These are phyloP conservation scores for Ligdia adustata DNA, from an alignment of 2,888 invertebrate genomes.

Conservation along the genomic window DNA sequence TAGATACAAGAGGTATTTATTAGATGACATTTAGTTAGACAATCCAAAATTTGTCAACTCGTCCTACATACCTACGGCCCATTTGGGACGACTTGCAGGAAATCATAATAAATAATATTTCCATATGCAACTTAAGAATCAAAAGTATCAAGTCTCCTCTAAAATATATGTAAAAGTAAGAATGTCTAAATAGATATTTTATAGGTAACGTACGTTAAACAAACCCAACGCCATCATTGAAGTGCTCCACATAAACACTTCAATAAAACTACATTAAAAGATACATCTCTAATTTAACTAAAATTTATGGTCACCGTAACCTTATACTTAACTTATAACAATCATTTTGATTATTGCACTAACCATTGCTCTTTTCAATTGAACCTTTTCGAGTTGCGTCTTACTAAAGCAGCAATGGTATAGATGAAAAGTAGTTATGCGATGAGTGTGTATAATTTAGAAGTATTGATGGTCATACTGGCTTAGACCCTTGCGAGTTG, in stretches of 20 bases:
- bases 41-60: no score
- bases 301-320: constrained; percentile 76
- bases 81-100: no score
- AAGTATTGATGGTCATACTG: constrained; percentile 29
- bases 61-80: no score
- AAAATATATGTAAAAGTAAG: no score
- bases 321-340: constrained; percentile 41
- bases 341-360: constrained; percentile 23
- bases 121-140: no score
- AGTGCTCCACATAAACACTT: constrained; percentile 65
- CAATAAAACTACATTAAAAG: constrained; percentile 77
- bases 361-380: constrained; percentile 11
- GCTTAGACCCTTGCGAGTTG: constrained; percentile 61
- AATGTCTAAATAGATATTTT: no score
- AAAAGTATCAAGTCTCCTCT: no score
- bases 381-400: neutral
- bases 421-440: neutral
- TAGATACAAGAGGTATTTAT: no score
- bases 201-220: no score
- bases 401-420: constrained; percentile 30
- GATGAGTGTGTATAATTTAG: constrained; percentile 27
- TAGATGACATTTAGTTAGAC: no score
- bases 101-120: no score
- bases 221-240: constrained; percentile 19
- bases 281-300: constrained; percentile 78